Conservation (phyloP, 2,797 vertebrate genomes). For the Parauchenoglanis punctatus region DNA sequence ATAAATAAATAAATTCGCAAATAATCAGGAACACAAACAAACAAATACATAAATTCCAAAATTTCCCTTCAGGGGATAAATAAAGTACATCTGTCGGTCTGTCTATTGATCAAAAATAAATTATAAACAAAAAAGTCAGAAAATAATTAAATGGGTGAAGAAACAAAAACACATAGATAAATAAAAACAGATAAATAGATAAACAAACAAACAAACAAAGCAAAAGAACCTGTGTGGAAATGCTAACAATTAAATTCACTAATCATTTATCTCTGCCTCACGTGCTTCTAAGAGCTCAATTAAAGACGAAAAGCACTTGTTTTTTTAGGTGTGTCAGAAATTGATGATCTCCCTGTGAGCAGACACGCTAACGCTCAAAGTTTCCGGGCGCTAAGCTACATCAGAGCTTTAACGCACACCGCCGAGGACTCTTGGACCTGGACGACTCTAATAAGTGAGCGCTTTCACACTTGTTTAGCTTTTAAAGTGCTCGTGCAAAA, state of each 20-base stretch:
- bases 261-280: constrained; percentile 68
- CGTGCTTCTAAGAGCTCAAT: constrained; percentile 72
- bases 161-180: background rate
- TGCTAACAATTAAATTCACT: constrained; percentile 63
- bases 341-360: constrained; percentile 73
- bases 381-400: constrained; percentile 61
- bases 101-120: background rate
- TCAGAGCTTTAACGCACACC: constrained; percentile 58
- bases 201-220: background rate
- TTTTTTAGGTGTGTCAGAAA: constrained; percentile 73
- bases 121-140: background rate
- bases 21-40: background rate
- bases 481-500: constrained; percentile 46
- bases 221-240: background rate
- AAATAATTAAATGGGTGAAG: background rate
- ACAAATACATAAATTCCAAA: background rate
- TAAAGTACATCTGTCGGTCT: background rate
- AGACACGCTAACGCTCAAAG: constrained; percentile 64
- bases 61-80: background rate
- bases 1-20: background rate
- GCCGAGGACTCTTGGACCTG: constrained; percentile 58
- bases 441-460: constrained; percentile 69
- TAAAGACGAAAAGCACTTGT: constrained; percentile 64
- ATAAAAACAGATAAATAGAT: background rate
- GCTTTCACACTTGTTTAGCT: constrained; percentile 75